These are phyloP conservation scores for Hippopotamus amphibius DNA, from an alignment of 2,113 vertebrate species.

Conservation along the genomic window DNA sequence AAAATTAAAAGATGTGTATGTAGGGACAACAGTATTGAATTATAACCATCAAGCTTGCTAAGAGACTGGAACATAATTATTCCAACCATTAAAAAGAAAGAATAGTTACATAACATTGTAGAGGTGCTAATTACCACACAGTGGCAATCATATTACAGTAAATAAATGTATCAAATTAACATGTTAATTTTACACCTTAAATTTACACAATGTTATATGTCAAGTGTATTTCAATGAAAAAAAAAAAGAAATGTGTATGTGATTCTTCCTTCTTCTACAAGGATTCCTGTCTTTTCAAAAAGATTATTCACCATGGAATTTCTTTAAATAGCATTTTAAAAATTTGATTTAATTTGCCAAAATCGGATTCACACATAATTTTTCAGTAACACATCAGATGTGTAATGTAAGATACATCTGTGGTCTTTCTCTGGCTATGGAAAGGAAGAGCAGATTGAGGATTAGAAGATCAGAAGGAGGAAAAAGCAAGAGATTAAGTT, in stretches of 20 bases:
- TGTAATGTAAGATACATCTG: conserved; percentile 43
- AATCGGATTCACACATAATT: conserved; percentile 24
- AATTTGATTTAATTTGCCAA: conserved; percentile 40
- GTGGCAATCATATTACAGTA: background rate
- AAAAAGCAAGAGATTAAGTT: conserved; percentile 19
- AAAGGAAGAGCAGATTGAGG: conserved; percentile 29
- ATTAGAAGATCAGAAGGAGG: conserved; percentile 41
- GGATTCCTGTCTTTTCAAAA: conserved; percentile 8
- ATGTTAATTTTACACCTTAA: background rate
- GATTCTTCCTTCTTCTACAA: background rate
- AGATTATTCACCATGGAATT: conserved; percentile 28
- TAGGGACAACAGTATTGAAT: background rate
- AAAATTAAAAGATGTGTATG: background rate
- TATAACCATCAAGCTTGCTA: background rate
- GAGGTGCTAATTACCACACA: background rate
- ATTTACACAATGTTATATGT: background rate
- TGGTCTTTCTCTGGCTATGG: conserved; percentile 7
- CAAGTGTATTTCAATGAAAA: background rate
- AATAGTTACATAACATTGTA: background rate
- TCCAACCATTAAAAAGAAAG: background rate
- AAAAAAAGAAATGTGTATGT: background rate
- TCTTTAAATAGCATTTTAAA: conserved; percentile 39
- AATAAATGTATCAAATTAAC: background rate
- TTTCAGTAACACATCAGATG: conserved; percentile 53
- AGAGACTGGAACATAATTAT: background rate